Evolutionary conservation across 2,113 vertebrate species (phyloP), one percentile per base, ranked within the genome.

Genomic region (Gopherus flavomarginatus): DNA sequence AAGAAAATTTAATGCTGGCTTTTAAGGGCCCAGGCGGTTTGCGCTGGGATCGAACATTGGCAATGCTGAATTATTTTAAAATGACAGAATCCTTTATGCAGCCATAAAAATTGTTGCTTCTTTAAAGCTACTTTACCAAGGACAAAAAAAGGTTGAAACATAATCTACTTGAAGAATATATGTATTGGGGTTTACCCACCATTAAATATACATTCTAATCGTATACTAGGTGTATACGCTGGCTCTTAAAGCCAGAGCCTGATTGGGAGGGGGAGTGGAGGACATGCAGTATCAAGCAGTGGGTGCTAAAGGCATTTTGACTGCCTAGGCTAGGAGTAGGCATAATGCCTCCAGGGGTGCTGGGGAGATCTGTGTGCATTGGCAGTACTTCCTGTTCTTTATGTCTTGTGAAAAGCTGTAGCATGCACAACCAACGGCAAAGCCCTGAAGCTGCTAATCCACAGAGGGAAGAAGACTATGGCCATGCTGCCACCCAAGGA

Each of bases 31-130:
- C 84, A 75, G 38, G 77, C 62, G 87, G 6, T 83, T 59, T 81
- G 85, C 42, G 69, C 5, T 85, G 57, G 53, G 56, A 93, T 54
- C 82, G 88, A 26, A 88, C 88, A 90, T 62, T 83, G 79, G 42
- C 90, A 95, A 65, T 31, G 26, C 72, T 95, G 5, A 44, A 13
- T 92, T 92, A 54, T 92, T 95, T 88, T 85, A 56, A 92, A 95
- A 77, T 78, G 42, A n/a, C 49, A 89, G 42, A 52, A 77, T 93
- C 84, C 13, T 49, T 92, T 8, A 4, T 56, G 21, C 44, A 89
- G 92, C 83, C 83, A 44, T 91, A 92, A 62, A 3, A 62, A 17
- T 4, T 84, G 80, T 77, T 94, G 22, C 4, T 92, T 90, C 80
- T 93, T 47, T 94, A 90, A 93, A 96, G 24, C 65, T 88, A 35